Evolutionary conservation across 1,140 invertebrate species (phyloP).

Genomic region (Chlorops oryzae): DNA sequence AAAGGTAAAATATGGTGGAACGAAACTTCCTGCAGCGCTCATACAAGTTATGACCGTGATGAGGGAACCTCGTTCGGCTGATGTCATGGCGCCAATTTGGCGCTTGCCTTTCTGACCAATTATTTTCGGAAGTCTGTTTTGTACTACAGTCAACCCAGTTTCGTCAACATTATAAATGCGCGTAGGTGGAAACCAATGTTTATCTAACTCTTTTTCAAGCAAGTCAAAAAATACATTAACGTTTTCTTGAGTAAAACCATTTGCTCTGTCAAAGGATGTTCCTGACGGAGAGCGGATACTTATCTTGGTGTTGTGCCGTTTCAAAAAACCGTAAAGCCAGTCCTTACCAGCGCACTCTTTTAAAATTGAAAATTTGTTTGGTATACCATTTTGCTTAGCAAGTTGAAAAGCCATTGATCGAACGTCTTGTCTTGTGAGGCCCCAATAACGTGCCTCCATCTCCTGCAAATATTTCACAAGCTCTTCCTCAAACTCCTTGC

Average conservation of each 20-base stretch:
- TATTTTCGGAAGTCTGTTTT: too few species aligned
- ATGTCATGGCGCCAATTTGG: neutral
- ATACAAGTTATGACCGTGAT: constrained; percentile 39
- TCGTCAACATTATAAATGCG: too few species aligned
- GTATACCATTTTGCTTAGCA: constrained; percentile 25
- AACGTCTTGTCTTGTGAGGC: constrained; percentile 21
- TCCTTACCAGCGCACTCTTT: constrained; percentile 24
- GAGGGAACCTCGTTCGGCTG: constrained; percentile 19
- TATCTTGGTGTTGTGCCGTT: constrained; percentile 4
- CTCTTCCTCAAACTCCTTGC: constrained; percentile 17
- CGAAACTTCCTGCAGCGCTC: constrained; percentile 30
- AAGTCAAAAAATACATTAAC: neutral
- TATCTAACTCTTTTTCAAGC: neutral
- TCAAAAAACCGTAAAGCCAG: constrained; percentile 31
- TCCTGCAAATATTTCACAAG: constrained; percentile 23
- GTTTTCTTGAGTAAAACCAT: neutral
- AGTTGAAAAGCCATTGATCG: constrained; percentile 25
- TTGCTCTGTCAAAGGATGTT: constrained; percentile 1
- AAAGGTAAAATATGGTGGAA: constrained; percentile 41
- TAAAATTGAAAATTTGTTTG: constrained; percentile 18
- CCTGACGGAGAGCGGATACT: neutral
- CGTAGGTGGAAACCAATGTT: neutral
- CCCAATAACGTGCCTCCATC: constrained; percentile 23
- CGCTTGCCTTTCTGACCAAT: too few species aligned
- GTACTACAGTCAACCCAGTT: too few species aligned